These are phyloP conservation scores for Liasis olivaceus DNA, from an alignment of 2,797 vertebrate species.

Conservation along the genomic window DNA sequence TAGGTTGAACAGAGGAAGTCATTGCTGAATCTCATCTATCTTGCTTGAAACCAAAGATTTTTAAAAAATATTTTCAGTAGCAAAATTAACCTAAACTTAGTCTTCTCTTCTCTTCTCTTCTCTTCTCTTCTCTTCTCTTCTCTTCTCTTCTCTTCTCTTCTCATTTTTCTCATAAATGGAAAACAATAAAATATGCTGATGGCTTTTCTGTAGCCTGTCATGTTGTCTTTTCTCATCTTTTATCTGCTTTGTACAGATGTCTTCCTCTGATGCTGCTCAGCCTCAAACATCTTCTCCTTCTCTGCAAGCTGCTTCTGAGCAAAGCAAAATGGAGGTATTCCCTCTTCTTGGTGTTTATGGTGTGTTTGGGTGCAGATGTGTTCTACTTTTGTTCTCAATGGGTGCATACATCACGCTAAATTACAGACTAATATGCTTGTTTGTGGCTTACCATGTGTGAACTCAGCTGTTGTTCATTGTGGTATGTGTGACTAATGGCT, in stretches of 20 bases:
- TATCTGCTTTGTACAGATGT: slow-evolving; percentile 77
- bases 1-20: not conserved
- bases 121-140: slow-evolving; percentile 16
- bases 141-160: slow-evolving; percentile 30
- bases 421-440: not conserved
- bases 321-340: slow-evolving; percentile 89
- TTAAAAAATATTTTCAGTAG: not conserved
- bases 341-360: slow-evolving; percentile 18
- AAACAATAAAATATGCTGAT: slow-evolving; percentile 11
- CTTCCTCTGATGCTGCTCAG: slow-evolving; percentile 85
- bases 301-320: slow-evolving; percentile 86
- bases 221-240: slow-evolving; percentile 66
- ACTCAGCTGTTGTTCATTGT: not conserved
- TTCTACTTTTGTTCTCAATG: not conserved
- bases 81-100: not conserved
- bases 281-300: slow-evolving; percentile 85
- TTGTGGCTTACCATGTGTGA: not conserved
- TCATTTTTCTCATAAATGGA: slow-evolving; percentile 35
- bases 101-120: not conserved
- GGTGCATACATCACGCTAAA: not conserved
- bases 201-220: slow-evolving; percentile 47
- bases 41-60: not conserved
- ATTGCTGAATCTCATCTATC: not conserved
- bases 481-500: not conserved
- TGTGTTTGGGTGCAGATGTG: slow-evolving; percentile 8